Conservation (phyloP, 1,140 invertebrate genomes). For the Leucophenga varia region DNA sequence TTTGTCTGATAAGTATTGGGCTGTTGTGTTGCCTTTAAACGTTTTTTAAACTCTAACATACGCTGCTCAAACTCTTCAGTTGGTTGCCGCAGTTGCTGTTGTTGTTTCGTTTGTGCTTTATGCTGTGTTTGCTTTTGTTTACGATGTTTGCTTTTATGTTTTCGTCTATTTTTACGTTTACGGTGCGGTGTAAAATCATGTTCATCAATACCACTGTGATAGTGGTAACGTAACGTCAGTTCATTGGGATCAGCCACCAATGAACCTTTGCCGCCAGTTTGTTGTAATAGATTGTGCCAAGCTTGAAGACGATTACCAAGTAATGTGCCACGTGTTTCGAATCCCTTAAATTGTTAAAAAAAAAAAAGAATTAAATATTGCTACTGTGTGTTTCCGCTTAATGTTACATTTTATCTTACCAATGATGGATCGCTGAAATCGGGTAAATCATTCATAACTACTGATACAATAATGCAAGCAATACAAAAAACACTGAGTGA, state of each 20-base stretch:
- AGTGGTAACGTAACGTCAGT: conserved; percentile 31
- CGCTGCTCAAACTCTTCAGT: conserved; percentile 22
- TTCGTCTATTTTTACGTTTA: conserved; percentile 40
- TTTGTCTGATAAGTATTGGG: conserved; percentile 8
- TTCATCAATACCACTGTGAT: conserved; percentile 1
- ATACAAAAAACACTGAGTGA: conserved; percentile 68
- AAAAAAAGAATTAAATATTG: background rate
- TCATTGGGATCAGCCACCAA: conserved; percentile 75
- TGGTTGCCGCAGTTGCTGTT: conserved; percentile 21
- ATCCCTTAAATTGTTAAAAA: conserved; percentile 61
- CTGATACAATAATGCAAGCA: conserved; percentile 70
- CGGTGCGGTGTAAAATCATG: conserved; percentile 27
- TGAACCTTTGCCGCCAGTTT: conserved; percentile 67
- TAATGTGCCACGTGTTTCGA: conserved; percentile 84
- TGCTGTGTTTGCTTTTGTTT: conserved; percentile 58
- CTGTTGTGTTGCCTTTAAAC: conserved; percentile 28
- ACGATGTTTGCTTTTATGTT: conserved; percentile 55
- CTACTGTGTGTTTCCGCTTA: conserved; percentile 6
- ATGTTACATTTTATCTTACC: conserved; percentile 51
- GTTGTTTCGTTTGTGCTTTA: conserved; percentile 15
- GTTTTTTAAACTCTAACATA: conserved; percentile 32
- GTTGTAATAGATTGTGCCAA: conserved; percentile 81
- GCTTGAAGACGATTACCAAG: conserved; percentile 75
- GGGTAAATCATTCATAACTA: conserved; percentile 69
- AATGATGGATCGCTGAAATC: conserved; percentile 77